Evolutionary conservation across 2,888 invertebrate genomes (phyloP).

Genomic region (Caenorhabditis drosophilae): DNA sequence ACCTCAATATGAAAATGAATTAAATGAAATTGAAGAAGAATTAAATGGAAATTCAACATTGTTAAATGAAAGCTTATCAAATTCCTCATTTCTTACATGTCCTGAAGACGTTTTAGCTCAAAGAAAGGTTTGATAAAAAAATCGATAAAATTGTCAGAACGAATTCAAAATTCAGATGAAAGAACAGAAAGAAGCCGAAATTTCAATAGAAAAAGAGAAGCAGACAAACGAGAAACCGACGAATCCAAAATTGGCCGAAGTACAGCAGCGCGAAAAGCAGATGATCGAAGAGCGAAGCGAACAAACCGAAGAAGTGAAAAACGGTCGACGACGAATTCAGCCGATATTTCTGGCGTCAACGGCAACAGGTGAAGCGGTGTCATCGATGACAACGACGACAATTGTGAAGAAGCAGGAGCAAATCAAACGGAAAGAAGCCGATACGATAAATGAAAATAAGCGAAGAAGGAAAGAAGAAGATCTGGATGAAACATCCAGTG

Average conservation of each 20-base stretch:
- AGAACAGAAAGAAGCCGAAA: not conserved
- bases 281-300: conserved; percentile 41
- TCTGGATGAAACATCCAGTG: conserved; percentile 16
- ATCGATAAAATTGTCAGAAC: too few relatives aligned
- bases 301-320: conserved; percentile 70
- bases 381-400: not conserved
- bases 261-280: conserved; percentile 18
- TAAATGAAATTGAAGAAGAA: not conserved
- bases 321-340: conserved; percentile 92
- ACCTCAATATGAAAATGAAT: conserved; percentile 24
- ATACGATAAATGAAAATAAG: not conserved
- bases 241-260: not conserved
- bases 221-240: conserved; percentile 11
- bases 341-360: conserved; percentile 82
- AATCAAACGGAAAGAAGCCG: not conserved
- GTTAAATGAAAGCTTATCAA: conserved; percentile 4
- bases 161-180: too few relatives aligned
- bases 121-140: conserved; percentile 12
- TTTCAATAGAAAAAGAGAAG: too few relatives aligned
- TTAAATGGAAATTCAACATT: not conserved
- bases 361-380: conserved; percentile 8
- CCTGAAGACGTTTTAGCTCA: conserved; percentile 27
- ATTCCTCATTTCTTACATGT: conserved; percentile 20
- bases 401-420: not conserved
- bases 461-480: too few relatives aligned